A percentile compares a stretch with the other conserved stretches of the same genome.
Conservation (phyloP, 2,113 vertebrate genomes). For the Sapayoa aenigma region DNA sequence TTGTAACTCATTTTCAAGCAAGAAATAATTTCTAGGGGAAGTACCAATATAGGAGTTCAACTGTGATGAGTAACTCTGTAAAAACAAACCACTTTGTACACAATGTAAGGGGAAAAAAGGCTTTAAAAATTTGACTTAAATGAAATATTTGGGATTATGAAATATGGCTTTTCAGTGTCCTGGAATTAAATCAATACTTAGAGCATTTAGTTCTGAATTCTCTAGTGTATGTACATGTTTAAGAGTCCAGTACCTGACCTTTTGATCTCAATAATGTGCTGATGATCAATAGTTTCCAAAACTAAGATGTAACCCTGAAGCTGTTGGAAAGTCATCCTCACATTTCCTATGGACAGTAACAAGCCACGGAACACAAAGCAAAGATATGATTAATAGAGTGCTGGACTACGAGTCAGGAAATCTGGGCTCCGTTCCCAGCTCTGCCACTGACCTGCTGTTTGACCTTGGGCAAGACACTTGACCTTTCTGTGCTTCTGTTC, state of each 20-base stretch:
- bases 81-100: not conserved
- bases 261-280: not conserved
- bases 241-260: not conserved
- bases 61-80: not conserved
- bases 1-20: not conserved
- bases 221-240: not conserved
- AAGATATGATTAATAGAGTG: conserved; percentile 34
- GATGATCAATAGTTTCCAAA: conserved; percentile 51
- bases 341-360: conserved; percentile 55
- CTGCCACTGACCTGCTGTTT: conserved; percentile 58
- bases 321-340: conserved; percentile 2
- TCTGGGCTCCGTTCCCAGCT: conserved; percentile 23
- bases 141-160: not conserved
- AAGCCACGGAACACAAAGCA: conserved; percentile 24
- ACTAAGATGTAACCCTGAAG: conserved; percentile 22
- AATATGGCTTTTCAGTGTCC: not conserved
- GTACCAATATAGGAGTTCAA: not conserved
- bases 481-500: conserved; percentile 60
- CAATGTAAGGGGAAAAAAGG: not conserved
- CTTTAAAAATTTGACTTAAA: not conserved
- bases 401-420: conserved; percentile 37
- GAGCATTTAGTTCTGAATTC: not conserved
- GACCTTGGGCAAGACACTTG: conserved; percentile 51
- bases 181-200: not conserved
- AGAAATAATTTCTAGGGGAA: conserved; percentile 9